These are phyloP conservation scores for Megaptera novaeangliae DNA, from an alignment of 2,113 vertebrate genomes.

Conservation along the genomic window DNA sequence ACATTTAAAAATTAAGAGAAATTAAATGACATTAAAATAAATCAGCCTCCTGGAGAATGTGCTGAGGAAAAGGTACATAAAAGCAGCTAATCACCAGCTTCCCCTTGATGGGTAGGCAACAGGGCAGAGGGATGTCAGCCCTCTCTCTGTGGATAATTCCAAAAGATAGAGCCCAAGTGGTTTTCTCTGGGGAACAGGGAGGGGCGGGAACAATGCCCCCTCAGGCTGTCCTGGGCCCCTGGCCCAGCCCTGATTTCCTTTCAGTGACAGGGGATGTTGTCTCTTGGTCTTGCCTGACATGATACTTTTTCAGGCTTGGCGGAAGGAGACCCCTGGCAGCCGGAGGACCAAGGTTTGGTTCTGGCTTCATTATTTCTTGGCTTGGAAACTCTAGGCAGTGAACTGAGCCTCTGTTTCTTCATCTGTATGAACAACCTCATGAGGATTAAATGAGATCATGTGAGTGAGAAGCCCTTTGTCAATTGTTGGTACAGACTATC, in stretches of 20 bases:
- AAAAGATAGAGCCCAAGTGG: neutral
- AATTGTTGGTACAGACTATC: neutral
- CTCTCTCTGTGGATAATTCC: neutral
- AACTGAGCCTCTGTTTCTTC: neutral
- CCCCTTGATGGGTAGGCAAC: neutral
- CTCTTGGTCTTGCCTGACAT: neutral
- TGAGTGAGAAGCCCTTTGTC: neutral
- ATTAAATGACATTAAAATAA: slow-evolving; percentile 66
- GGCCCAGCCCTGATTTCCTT: neutral
- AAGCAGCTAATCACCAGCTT: neutral
- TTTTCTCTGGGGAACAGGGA: neutral
- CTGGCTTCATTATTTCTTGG: neutral
- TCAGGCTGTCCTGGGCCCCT: neutral
- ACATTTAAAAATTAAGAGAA: slow-evolving; percentile 56
- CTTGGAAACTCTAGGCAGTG: neutral
- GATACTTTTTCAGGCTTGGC: neutral
- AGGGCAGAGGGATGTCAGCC: neutral
- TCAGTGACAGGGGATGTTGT: neutral
- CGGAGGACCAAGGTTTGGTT: neutral
- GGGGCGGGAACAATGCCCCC: neutral
- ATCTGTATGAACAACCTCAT: neutral
- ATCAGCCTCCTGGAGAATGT: neutral
- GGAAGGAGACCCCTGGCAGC: neutral
- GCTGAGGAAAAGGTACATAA: neutral
- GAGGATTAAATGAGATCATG: neutral